phyloP scores from a whole-genome alignment of 2,888 invertebrate species.

The Heliconius hortense region DNA sequence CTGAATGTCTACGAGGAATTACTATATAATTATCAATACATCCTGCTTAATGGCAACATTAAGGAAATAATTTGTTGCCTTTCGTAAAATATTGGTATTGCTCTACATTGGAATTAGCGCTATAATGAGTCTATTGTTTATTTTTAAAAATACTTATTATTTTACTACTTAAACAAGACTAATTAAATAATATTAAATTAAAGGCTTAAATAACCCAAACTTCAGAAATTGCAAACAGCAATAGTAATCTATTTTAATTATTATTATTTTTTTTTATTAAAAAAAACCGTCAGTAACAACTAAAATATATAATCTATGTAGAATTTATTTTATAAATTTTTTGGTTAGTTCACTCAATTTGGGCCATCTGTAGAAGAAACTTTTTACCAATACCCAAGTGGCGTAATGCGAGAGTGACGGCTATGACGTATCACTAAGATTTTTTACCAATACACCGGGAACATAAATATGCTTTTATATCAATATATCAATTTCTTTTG shows the following conservation, averaged over 20 bases:
- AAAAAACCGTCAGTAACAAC: neutral
- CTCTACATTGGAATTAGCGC: conserved; percentile 10
- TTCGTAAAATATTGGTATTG: conserved; percentile 63
- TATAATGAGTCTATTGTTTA: neutral
- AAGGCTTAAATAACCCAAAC: too few relatives aligned
- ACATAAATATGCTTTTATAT: conserved; percentile 82
- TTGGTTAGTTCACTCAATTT: conserved; percentile 35
- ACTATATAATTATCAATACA: conserved; percentile 74
- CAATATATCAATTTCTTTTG: conserved; percentile 79
- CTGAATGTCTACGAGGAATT: conserved; percentile 61
- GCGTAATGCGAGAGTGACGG: conserved; percentile 67
- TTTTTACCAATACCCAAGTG: conserved; percentile 74
- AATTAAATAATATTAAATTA: too few relatives aligned
- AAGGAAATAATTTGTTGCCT: conserved; percentile 66
- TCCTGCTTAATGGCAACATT: conserved; percentile 70
- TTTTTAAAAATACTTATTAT: neutral
- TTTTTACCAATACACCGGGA: conserved; percentile 71
- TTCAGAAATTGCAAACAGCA: too few relatives aligned
- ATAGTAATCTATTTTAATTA: neutral
- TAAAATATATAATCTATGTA: neutral
- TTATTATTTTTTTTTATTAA: neutral
- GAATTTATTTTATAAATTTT: neutral
- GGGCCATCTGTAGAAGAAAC: conserved; percentile 46
- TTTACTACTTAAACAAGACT: neutral
- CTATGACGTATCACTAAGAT: conserved; percentile 79